A percentile compares a stretch with the other conserved stretches of the same genome.
Conservation (phyloP, 2,888 invertebrate genomes). For the Dioctria rufipes region DNA sequence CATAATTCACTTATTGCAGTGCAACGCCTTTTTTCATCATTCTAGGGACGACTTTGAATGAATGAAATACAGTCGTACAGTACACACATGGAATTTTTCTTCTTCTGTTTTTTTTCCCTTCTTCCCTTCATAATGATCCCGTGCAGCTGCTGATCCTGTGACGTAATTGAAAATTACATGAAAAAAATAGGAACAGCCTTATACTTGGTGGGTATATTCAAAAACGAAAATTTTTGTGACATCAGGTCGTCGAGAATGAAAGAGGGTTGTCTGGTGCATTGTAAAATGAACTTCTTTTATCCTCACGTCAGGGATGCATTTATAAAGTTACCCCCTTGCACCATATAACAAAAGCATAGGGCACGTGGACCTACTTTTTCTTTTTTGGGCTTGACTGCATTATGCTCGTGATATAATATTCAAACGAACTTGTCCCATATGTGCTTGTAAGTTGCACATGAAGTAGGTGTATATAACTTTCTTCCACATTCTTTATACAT, state of each 20-base stretch:
- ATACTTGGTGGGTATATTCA: background rate
- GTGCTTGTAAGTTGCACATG: background rate
- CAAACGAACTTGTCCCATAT: background rate
- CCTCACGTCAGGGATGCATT: background rate
- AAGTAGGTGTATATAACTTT: background rate
- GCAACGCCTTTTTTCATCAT: slow-evolving; percentile 16
- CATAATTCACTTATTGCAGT: slow-evolving; percentile 31
- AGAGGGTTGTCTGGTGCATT: background rate
- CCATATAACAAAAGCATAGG: background rate
- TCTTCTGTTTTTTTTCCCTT: background rate
- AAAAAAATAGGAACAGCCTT: slow-evolving; percentile 21
- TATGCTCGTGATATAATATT: slow-evolving; percentile 31
- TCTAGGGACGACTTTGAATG: background rate
- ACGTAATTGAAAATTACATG: slow-evolving; percentile 41
- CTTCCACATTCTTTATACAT: background rate
- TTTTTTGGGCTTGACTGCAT: slow-evolving; percentile 22
- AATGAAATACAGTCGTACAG: background rate
- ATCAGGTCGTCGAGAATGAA: background rate
- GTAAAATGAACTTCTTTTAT: background rate
- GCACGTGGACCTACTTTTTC: slow-evolving; percentile 39
- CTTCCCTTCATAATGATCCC: background rate
- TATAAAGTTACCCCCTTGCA: slow-evolving; percentile 10
- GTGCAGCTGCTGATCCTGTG: slow-evolving; percentile 43
- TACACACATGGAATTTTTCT: background rate
- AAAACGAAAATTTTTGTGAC: slow-evolving; percentile 5